Evolutionary conservation across 64 coral and sea anemone genomes (phyloP).

Genomic region (Pocillopora verrucosa): DNA sequence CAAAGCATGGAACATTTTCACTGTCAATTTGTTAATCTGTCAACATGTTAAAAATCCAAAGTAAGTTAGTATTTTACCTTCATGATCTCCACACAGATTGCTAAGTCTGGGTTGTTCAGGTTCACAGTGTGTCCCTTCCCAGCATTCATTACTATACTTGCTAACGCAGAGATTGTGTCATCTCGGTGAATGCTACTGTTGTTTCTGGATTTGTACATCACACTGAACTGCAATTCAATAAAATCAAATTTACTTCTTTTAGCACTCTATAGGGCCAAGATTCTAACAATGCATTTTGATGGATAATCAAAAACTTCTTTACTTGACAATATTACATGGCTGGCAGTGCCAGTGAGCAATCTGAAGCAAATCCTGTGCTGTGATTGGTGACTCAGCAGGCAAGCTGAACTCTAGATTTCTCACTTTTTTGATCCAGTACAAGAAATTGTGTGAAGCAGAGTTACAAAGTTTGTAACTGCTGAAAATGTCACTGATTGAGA

Average conservation of each 20-base stretch:
- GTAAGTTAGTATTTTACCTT: slow-evolving; percentile 46
- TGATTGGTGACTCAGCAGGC: no score
- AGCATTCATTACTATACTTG: slow-evolving; percentile 57
- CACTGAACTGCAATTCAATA: slow-evolving; percentile 66
- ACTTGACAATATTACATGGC: background rate
- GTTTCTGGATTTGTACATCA: slow-evolving; percentile 84
- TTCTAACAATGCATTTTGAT: background rate
- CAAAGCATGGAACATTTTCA: no score
- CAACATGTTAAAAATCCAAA: background rate
- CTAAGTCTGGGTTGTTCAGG: slow-evolving; percentile 66
- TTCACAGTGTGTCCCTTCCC: slow-evolving; percentile 86
- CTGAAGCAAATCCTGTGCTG: no score
- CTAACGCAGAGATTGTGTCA: slow-evolving; percentile 62
- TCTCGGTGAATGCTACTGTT: slow-evolving; percentile 66
- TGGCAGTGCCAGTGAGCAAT: no score
- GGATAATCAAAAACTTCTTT: no score
- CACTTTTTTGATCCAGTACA: no score
- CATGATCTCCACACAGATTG: slow-evolving; percentile 90
- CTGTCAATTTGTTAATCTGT: no score
- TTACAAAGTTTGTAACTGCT: no score
- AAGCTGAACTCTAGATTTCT: no score
- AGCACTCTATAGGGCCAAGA: background rate
- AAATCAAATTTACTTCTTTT: background rate
- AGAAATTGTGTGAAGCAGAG: no score
- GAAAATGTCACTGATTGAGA: no score